Percentiles rank a stretch among this genome's conserved stretches.
Evolutionary conservation across 2,113 vertebrate species (phyloP).

Genomic region (Serilophus lunatus): DNA sequence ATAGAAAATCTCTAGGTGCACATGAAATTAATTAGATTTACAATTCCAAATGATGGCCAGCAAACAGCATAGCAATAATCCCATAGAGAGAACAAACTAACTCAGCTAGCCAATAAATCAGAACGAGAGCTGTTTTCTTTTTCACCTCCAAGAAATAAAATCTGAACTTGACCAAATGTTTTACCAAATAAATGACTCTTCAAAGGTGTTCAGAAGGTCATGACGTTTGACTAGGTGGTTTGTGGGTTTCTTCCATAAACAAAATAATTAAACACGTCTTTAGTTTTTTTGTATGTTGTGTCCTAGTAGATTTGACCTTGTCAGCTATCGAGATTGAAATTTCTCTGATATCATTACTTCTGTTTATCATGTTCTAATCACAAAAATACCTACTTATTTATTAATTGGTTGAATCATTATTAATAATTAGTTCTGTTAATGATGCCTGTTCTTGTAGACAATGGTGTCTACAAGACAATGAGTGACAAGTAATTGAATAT

Average conservation of each 20-base stretch:
- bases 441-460: not conserved
- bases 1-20: not conserved
- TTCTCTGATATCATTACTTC: not conserved
- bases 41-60: not conserved
- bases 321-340: not conserved
- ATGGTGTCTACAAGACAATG: not conserved
- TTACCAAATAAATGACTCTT: not conserved
- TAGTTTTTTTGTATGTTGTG: not conserved
- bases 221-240: accelerated
- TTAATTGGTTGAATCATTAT: not conserved
- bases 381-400: not conserved
- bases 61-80: not conserved
- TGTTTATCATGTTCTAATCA: not conserved
- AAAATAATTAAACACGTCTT: not conserved
- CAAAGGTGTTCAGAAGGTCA: not conserved
- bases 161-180: not conserved
- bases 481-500: not conserved
- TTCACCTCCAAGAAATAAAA: not conserved
- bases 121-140: not conserved
- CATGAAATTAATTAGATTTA: conserved; percentile 36
- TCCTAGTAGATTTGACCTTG: not conserved
- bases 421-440: not conserved
- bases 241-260: not conserved
- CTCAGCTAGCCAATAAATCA: conserved; percentile 11
- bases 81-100: conserved; percentile 30